Evolutionary conservation across 2,888 invertebrate genomes (phyloP).

Genomic region (Gortyna flavago): DNA sequence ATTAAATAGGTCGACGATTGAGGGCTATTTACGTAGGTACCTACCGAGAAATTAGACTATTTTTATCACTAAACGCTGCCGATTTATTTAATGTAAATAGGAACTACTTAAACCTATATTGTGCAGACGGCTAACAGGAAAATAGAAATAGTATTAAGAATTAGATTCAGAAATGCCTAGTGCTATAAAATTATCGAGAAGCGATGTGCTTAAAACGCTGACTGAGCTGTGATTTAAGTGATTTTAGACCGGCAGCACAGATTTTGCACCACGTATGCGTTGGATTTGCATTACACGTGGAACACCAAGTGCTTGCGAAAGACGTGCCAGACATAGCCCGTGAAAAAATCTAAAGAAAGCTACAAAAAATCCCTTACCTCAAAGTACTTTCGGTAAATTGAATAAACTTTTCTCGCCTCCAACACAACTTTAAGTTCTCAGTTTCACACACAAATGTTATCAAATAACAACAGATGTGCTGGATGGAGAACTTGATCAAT

Average conservation of each 20-base stretch:
- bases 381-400: constrained; percentile 79
- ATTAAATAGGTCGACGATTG: neutral
- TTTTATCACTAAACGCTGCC: neutral
- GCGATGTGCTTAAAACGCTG: neutral
- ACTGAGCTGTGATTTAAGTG: constrained; percentile 7
- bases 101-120: neutral
- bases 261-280: constrained; percentile 67
- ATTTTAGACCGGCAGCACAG: neutral
- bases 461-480: constrained; percentile 72
- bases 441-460: constrained; percentile 80
- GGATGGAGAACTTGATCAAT: constrained; percentile 67
- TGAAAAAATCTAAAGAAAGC: constrained; percentile 71
- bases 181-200: neutral
- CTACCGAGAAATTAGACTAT: neutral
- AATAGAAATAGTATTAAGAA: constrained; percentile 11
- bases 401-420: constrained; percentile 76
- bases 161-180: neutral
- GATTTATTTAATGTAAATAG: neutral
- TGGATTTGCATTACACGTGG: constrained; percentile 74
- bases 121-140: constrained; percentile 35
- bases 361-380: constrained; percentile 80
- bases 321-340: constrained; percentile 63
- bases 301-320: constrained; percentile 64
- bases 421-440: constrained; percentile 78
- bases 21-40: neutral